Evolutionary conservation across 1,140 invertebrate genomes (phyloP), one percentile per base, ranked within the genome.

Genomic region (Helicoverpa zea): DNA sequence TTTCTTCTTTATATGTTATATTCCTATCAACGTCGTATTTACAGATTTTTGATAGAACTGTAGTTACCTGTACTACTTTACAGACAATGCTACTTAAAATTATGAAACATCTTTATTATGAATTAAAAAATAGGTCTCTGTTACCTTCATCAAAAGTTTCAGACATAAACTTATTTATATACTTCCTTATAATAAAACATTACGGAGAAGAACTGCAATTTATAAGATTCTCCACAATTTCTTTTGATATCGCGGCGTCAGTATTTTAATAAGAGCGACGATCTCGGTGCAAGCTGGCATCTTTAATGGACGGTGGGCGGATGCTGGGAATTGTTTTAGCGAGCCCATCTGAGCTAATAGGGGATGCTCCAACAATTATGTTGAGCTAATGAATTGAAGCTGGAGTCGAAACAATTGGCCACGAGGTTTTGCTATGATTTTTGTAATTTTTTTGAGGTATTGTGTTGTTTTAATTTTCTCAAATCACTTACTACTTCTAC

Each of bases 241-340:
- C 61, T 11, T 70, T 70, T 72, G 13, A 72, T 70, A 52, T 10
- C 47, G 51, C 66, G 2, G 59, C 49, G 14, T 11, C 23, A 52
- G 47, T 72, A 72, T 72, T 72, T 54, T 54, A 72, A 70, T 70
- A 52, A 29, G 43, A 66, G 63, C n/a, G 11, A 70, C 47, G 11
- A 29, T 70, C 30, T 18, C 49, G 66, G 47, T 77, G 77, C 78
- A 51, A 14, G 61, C 70, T 43, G 51, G 35, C 49, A 78, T 59
- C 72, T 61, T 72, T 87, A 87, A 88, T 87, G 79, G 82, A 81
- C 73, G 68, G 75, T 81, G 85, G 79, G 80, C 70, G 81, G 87
- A 72, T 87, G 87, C 58, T 68, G 64, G 54, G 83, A 89, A 89
- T 86, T 87, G 88, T 86, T 84, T 88, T 80, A 79, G 54, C 54